Base-by-base conservation (phyloP, 2,113 vertebrate genomes). In the Cyprinodon brontotheroides region DNA sequence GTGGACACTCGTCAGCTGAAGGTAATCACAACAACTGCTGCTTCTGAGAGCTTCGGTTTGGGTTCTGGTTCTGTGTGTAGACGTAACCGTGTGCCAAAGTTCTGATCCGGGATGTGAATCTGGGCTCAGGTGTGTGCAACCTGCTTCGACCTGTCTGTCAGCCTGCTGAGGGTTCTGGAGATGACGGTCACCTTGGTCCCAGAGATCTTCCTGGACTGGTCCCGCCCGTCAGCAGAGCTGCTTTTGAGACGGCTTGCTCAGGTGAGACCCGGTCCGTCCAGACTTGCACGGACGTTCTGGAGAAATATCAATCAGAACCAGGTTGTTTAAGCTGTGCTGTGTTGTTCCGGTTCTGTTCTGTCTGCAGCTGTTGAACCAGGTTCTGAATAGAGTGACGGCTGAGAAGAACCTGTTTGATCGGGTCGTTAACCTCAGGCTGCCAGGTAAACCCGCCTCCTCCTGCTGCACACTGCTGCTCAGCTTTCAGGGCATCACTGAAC, bases 1-100 rank as follows among this genome's bases (percentile, higher is more conserved):
- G 97, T 99, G 83, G 98, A 99, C 92, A 99, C 97, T 15, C 94
- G 98, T 48, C 98, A 99, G 93, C 94, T 99, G 80, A 99, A 99
- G 88, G 98, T 98, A 77, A 77, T 20, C 43, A n/a, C n/a, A n/a
- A 14, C 20, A 20, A 7, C 41, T 41, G 41, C 39, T 20, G 2
- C 13, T 17, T 12, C 61, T 40, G 29, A 3, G 12, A 15, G 3
- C 13, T 4, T 4, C 9, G 41, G 41, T 9, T 41, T 4, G 53
- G 66, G 66, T 68, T 68, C 36, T 20, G 66, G 66, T 57, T 40
- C 38, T 2, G 43, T 11, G 9, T 64, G 62, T 8, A 9, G 22
- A 3, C 29, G 22, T 61, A 38, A 11, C 3, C 15, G 13, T 53
- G 40, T 17, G 5, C 11, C 17, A 15, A 62, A 41, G 10, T 4